Percentiles rank a stretch among this genome's conserved stretches.
These are phyloP conservation scores for Drosophila basisetae DNA, from an alignment of 2,888 invertebrate genomes.

Conservation along the genomic window DNA sequence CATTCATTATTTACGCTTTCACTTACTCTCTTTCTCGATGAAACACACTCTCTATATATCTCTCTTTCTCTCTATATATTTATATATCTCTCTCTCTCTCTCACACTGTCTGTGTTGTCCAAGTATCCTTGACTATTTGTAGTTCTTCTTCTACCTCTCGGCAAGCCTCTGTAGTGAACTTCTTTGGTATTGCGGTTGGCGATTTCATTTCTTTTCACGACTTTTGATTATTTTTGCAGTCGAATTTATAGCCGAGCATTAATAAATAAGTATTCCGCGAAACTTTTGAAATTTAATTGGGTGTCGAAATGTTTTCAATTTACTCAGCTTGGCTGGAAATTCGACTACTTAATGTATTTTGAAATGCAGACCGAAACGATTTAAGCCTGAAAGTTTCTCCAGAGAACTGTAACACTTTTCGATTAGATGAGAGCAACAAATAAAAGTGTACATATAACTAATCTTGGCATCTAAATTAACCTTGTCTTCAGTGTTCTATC, in stretches of 20 bases:
- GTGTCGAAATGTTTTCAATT: constrained; percentile 48
- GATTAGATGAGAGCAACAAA: background rate
- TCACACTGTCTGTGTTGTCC: background rate
- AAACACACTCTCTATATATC: background rate
- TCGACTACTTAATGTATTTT: constrained; percentile 26
- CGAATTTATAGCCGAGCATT: constrained; percentile 43
- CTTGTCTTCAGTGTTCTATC: background rate
- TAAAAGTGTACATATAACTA: background rate
- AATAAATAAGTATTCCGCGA: constrained; percentile 48
- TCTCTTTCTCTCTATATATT: too few relatives aligned
- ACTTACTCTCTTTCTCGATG: background rate
- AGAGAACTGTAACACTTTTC: background rate
- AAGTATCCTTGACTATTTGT: constrained; percentile 1
- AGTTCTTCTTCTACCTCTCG: background rate
- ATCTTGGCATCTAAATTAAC: background rate
- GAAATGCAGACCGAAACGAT: constrained; percentile 6
- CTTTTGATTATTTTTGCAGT: constrained; percentile 58
- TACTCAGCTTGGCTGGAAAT: constrained; percentile 25
- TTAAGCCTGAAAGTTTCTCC: background rate
- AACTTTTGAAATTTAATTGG: constrained; percentile 49
- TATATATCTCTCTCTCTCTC: background rate
- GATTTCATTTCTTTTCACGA: constrained; percentile 45
- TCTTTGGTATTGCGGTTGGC: constrained; percentile 20
- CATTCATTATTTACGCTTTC: constrained; percentile 22
- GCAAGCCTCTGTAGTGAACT: background rate